Evolutionary conservation across 1,140 invertebrate genomes (phyloP), one percentile per base, ranked within the genome.

Genomic region (Trichoplusia ni): DNA sequence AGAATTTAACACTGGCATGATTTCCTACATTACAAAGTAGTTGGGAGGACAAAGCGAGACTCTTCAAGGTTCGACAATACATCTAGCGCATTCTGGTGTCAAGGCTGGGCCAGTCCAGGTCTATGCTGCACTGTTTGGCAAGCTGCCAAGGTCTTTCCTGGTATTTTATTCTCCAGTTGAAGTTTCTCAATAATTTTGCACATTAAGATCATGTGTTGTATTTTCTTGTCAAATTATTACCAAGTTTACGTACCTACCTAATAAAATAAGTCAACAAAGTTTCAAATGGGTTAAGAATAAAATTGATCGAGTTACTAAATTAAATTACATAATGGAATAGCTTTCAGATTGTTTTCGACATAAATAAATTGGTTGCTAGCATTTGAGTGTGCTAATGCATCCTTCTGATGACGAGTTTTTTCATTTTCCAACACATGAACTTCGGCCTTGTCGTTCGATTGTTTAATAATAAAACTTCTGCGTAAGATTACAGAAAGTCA

Each of bases 31-130:
- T 21, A 27, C 0, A 8, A 49, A 31, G 13, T 9, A 29, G 44
- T 25, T 37, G 31, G n/a, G 11, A 37, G 33, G 33, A 54, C 49
- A 54, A 37, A 37, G 35, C 33, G 27, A 33, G 25, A 13, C 14
- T 4, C 16, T 23, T 37, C 51, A 40, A 54, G 35, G 51, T 42
- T 59, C 37, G 14, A 44, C 54, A 21, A 42, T 54, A 44, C 37
- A 44, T 44, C 38, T 33, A 44, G 51, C 49, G 21, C 21, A 47
- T 47, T 14, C 47, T 40, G 38, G 31, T 64, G 61, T 64, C 51
- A 54, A 54, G 61, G 49, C 38, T 54, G 29, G 61, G 49, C 40
- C 38, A 47, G 40, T 47, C 58, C 42, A 60, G 61, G 51, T 56
- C 51, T 64, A 54, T 58, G 53, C 38, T 58, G 53, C 63, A 29